Base-by-base conservation (phyloP, 2,113 vertebrate species). In the Paramormyrops kingsleyae region DNA sequence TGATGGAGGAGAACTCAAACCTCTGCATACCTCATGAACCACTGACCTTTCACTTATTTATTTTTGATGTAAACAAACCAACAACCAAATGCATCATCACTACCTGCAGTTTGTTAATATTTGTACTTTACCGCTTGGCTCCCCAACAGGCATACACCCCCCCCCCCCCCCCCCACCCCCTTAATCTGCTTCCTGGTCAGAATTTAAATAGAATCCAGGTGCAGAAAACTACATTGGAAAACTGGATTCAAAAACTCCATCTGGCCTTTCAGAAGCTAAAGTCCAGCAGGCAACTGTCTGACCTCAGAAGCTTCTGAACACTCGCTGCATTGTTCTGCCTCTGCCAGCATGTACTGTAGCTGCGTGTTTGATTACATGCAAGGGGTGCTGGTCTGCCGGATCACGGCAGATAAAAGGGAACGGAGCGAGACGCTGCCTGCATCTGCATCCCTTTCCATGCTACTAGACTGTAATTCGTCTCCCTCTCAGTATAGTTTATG, bases 201-300 rank as follows among this genome's bases (percentile, higher is more conserved):
- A 31, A 66, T 42, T 88, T 77, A 88, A 74, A 70, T 24, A 88
- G 56, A 74, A 31, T 66, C 52, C 87, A 62, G 87, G 35, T 44
- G 87, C 39, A 88, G 24, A 44, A 12, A 49, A 88, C 44, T 8
- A 74, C 44, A 74, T 21, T 35, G 59, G 88, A 88, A 88, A 77
- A 31, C 66, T 31, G 27, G 88, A 88, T 50, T 88, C 24, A 24
- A 88, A 46, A 31, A 86, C 21, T 24, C 88, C 44, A 74, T 44
- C 59, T 17, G 62, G 88, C 46, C 62, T 13, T 49, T 77, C 35
- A 50, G 47, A 27, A 50, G 83, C 47, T 86, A 50, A 47, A 86
- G 44, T 27, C 2, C 83, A 86, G 42, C 47, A 86, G 44, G 83
- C 24, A 46, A 46, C 47, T 27, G 24, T 50, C 19, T 88, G 66